Evolutionary conservation across 1,140 invertebrate genomes (phyloP), one percentile per base, ranked within the genome.

Genomic region (Heliconius eleuchia): DNA sequence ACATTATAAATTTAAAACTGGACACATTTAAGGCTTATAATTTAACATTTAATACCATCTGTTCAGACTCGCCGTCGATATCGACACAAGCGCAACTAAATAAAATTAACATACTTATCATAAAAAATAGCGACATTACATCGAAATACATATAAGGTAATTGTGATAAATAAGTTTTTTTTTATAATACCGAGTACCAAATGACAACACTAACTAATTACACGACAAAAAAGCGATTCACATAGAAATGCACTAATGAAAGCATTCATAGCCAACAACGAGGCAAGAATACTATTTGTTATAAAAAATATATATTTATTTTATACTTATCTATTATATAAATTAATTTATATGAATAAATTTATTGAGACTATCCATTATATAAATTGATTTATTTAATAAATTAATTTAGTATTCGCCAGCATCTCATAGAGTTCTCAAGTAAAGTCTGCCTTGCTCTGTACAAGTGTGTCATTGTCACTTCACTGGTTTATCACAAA

Each of bases 341-440:
- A 52, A 52, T 52, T 19, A 52, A 52, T 52, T 52, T 46, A 46
- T 46, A 46, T 46, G 11, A 46, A 46, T 13, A 46, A 46, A 46
- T 46, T 46, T 52, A 52, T 19, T 18, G 16, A 18, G 50, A 52
- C 50, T 52, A 52, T 52, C 50, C 50, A 52, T 52, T 52, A 52
- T 52, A 52, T 52, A 52, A 52, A 52, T 52, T 52, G 19, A 52
- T 52, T 52, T 77, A 70, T 77, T 71, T 72, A 72, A 78, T 78
- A 78, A 71, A 78, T 78, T 73, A 73, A 73, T 73, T 78, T 73
- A 73, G 72, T 57, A 78, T 73, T 78, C 71, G 23, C 60, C 42
- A 74, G 30, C n/a, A 13, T 57, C 50, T 30, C 60, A 16, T 66
- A 70, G 9, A 55, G 76, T 77, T 77, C 13, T 46, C 71, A 72